Base-by-base conservation (phyloP, 2,797 vertebrate species). In the Varecia variegata region DNA sequence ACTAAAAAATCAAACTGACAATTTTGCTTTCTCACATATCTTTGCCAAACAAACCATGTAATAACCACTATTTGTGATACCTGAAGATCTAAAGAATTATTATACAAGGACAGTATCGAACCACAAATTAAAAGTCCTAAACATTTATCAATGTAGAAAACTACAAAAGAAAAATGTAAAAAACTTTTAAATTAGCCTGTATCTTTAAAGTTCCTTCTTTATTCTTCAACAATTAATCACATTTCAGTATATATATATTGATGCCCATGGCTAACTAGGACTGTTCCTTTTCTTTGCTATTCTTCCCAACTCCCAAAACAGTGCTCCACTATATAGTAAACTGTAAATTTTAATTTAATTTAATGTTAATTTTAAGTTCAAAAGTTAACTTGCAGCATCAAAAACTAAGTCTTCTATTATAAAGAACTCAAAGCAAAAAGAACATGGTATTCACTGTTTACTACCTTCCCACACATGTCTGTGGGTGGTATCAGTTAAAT, bases 361-460 rank as follows among this genome's bases (percentile, higher is more conserved):
- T 85, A 95, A 65, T 88, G 35, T 88, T 96, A 94, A 95, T 23
- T 79, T 83, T 82, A 97, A 90, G 65, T n/a, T 92, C 71, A 88
- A 89, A 95, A 91, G 45, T 89, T 88, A 97, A 92, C 68, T 92
- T 83, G 25, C 15, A 82, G 23, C 50, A 95, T 95, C 62, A 80
- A 95, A 97, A 96, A 73, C 92, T 90, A 79, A 96, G 71, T 74
- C 40, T 85, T 82, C 47, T 82, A 87, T 87, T 81, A 96, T 67
- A 79, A 96, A 96, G 43, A 96, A 93, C 40, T 68, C 43, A 81
- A 81, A 92, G 84, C 45, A 92, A 88, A 94, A 95, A 87, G 82
- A 96, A 90, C 74, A 87, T 38, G 40, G 50, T 97, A 90, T 85
- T 92, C 85, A 94, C 93, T 97, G 52, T 93, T 95, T 94, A 95